Evolutionary conservation across 2,113 vertebrate species (phyloP), one percentile per base, ranked within the genome.

Genomic region (Mastomys natalensis): DNA sequence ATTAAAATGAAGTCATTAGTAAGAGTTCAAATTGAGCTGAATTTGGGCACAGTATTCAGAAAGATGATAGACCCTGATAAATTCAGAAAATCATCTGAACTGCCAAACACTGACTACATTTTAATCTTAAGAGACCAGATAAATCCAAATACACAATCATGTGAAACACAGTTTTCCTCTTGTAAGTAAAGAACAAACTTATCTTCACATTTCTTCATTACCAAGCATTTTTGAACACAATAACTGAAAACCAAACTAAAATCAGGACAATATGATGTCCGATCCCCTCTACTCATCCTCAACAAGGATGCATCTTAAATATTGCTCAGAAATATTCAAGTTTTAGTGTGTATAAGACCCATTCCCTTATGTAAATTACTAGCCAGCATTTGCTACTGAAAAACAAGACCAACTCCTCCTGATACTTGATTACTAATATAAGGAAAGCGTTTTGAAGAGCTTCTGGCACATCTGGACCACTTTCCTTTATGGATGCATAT

Each of bases 401-500:
- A n/a, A 2, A 37, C 26, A 55, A 37, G 4, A 43, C 3, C 43
- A 10, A 53, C 4, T 1, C 1, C 3, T 51, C 22, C 21, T 16
- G 29, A 24, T 13, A 34, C 80, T 43, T 15, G 5, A 64, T 45
- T 60, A 82, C 40, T 31, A 37, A 24, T 9, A 16, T 24, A 13
- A 1, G 3, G 89, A 34, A 4, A 29, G 13, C 26, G 24, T 6
- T 34, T 29, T 15, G 1, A 0, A 19, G 48, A 80, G 21, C 43
- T 64, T 34, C 24, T 45, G 73, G n/a, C 0, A 70, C 19, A 22
- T n/a, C 53, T 73, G 70, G 0, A 62, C 7, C 45, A 21, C 0
- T 6, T 29, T 11, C 15, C 72, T 1, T 60, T 6, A 16, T 43
- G 84, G 34, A 68, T 53, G n/a, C 6, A 15, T 13, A 58, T n/a